Percentiles rank a stretch among this genome's conserved stretches.
These are phyloP conservation scores for Drosophila hamatofila DNA, from an alignment of 2,888 invertebrate genomes.

Conservation along the genomic window DNA sequence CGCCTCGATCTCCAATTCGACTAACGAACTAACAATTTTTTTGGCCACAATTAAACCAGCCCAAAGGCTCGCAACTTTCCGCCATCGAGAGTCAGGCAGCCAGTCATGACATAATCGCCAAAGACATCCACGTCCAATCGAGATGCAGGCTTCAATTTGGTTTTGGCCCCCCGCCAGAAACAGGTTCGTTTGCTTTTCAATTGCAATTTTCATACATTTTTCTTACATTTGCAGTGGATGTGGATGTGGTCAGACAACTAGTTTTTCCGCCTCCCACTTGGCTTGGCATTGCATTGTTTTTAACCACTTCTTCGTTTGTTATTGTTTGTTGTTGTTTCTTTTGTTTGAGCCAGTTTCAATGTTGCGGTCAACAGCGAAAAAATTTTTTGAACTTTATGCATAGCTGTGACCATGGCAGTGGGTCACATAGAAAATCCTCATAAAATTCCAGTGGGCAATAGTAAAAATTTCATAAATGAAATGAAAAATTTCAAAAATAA, in stretches of 20 bases:
- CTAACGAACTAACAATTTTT: slow-evolving; percentile 24
- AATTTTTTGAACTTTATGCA: slow-evolving; percentile 50
- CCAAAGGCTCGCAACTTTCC: slow-evolving; percentile 34
- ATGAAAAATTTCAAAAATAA: too few relatives aligned
- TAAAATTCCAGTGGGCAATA: neutral
- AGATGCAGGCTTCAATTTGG: slow-evolving; percentile 28
- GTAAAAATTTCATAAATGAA: neutral
- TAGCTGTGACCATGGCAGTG: slow-evolving; percentile 63
- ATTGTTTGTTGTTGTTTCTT: slow-evolving; percentile 7
- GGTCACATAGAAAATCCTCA: slow-evolving; percentile 51
- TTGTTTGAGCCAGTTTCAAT: slow-evolving; percentile 44
- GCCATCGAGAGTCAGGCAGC: slow-evolving; percentile 4
- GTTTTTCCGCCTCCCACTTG: slow-evolving; percentile 64
- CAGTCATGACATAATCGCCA: slow-evolving; percentile 53
- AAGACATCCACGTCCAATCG: slow-evolving; percentile 26
- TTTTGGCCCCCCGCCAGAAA: slow-evolving; percentile 52
- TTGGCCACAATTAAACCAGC: slow-evolving; percentile 40
- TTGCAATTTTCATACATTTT: slow-evolving; percentile 45
- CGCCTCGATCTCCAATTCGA: slow-evolving; percentile 34
- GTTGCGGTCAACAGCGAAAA: slow-evolving; percentile 54
- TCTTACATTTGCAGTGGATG: neutral
- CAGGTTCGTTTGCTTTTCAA: slow-evolving; percentile 60
- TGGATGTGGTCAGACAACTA: slow-evolving; percentile 43
- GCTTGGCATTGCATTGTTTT: slow-evolving; percentile 28
- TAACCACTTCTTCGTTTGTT: slow-evolving; percentile 30